These are phyloP conservation scores for Macquaria australasica DNA, from an alignment of 2,113 vertebrate genomes.

Conservation along the genomic window DNA sequence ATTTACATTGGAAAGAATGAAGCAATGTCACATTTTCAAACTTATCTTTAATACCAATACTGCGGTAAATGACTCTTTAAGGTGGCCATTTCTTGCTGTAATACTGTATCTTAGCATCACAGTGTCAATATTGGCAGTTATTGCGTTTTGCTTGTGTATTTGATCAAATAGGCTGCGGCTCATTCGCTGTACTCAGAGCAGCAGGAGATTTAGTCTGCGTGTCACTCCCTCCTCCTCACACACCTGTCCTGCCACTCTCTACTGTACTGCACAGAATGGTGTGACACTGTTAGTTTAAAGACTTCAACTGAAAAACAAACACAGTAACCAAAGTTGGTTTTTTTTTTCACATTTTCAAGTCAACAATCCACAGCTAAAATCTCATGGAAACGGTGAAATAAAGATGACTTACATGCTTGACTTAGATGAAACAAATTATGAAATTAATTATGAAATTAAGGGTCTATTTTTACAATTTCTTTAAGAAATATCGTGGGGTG, in stretches of 20 bases:
- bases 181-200: not conserved
- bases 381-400: not conserved
- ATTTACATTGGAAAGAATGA: not conserved
- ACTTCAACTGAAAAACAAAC: conserved; percentile 3
- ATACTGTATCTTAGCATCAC: not conserved
- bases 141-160: conserved; percentile 26
- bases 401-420: not conserved
- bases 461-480: too few species aligned
- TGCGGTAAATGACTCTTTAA: not conserved
- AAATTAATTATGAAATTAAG: too few species aligned
- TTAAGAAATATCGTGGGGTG: not conserved
- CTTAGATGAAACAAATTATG: too few species aligned
- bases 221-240: conserved; percentile 31
- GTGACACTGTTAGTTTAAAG: conserved; percentile 4
- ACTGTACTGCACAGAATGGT: not conserved
- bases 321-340: not conserved
- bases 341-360: not conserved
- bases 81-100: not conserved
- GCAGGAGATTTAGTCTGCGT: not conserved
- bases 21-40: not conserved
- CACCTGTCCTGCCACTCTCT: conserved; percentile 51
- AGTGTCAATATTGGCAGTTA: conserved; percentile 23
- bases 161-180: conserved; percentile 14
- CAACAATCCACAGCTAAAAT: not conserved
- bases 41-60: not conserved